These are phyloP conservation scores for Drosophila persimilis DNA, from an alignment of 1,140 invertebrate genomes.

Conservation along the genomic window DNA sequence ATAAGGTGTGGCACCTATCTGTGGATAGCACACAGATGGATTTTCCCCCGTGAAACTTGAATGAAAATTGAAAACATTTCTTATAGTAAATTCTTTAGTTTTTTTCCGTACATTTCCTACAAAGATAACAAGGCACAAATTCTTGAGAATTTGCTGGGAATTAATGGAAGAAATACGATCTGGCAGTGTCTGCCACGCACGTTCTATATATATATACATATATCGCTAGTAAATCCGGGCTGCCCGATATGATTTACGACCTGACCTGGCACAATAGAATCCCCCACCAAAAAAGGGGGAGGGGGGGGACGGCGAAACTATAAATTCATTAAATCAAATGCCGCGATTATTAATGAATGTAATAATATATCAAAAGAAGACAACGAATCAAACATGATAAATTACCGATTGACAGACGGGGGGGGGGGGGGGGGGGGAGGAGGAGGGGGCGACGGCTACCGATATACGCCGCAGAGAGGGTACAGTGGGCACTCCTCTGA, in stretches of 20 bases:
- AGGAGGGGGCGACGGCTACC: conserved; percentile 10
- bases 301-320: conserved; percentile 29
- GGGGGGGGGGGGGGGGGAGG: too few relatives aligned
- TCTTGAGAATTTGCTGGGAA: too few relatives aligned
- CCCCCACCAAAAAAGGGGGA: too few relatives aligned
- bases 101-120: background rate
- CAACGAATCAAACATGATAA: conserved; percentile 79
- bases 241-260: conserved; percentile 60
- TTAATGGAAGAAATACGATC: too few relatives aligned
- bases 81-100: background rate
- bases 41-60: background rate
- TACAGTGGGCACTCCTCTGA: too few relatives aligned
- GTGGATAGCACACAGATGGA: background rate
- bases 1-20: conserved; percentile 65
- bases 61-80: conserved; percentile 4
- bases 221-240: conserved; percentile 26
- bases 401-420: conserved; percentile 30
- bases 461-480: conserved; percentile 13
- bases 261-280: conserved; percentile 67
- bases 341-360: conserved; percentile 75
- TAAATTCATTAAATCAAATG: conserved; percentile 73
- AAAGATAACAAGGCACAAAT: background rate
- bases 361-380: conserved; percentile 72
- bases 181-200: too few relatives aligned
- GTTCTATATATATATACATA: conserved; percentile 9